Evolutionary conservation across 2,797 vertebrate species (phyloP).

Genomic region (Rhinichthys osculus): DNA sequence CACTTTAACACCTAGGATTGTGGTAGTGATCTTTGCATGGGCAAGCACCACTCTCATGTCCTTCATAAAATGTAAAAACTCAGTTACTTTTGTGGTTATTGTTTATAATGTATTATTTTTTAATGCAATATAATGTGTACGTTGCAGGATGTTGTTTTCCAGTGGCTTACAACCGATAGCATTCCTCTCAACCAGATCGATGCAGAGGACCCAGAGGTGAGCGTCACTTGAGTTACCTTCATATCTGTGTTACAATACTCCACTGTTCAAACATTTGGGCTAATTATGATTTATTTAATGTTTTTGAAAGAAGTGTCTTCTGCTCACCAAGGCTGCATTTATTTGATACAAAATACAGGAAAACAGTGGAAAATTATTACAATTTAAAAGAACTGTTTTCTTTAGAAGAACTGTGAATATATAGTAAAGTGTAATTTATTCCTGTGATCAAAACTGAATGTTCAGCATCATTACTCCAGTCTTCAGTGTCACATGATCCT

Average conservation of each 20-base stretch:
- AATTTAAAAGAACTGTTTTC: not conserved
- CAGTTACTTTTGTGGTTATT: not conserved
- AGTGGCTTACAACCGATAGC: constrained; percentile 92
- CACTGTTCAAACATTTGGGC: not conserved
- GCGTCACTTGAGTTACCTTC: not conserved
- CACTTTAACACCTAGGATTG: not conserved
- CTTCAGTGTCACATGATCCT: not conserved
- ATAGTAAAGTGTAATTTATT: not conserved
- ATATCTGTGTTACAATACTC: not conserved
- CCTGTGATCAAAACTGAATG: not conserved
- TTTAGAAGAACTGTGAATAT: not conserved
- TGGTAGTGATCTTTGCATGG: not conserved
- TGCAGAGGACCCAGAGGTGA: constrained; percentile 94
- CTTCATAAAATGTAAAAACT: not conserved
- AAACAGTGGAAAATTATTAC: not conserved
- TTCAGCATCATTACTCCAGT: not conserved
- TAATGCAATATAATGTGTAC: not conserved
- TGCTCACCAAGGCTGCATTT: not conserved
- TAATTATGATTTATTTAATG: not conserved
- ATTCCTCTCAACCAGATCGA: constrained; percentile 94
- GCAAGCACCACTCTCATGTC: not conserved
- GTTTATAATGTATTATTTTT: not conserved
- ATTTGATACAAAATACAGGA: not conserved
- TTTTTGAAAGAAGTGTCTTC: not conserved
- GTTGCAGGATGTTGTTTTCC: constrained; percentile 91